phyloP scores from a whole-genome alignment of 2,797 vertebrate genomes.

The Anguilla marmorata region DNA sequence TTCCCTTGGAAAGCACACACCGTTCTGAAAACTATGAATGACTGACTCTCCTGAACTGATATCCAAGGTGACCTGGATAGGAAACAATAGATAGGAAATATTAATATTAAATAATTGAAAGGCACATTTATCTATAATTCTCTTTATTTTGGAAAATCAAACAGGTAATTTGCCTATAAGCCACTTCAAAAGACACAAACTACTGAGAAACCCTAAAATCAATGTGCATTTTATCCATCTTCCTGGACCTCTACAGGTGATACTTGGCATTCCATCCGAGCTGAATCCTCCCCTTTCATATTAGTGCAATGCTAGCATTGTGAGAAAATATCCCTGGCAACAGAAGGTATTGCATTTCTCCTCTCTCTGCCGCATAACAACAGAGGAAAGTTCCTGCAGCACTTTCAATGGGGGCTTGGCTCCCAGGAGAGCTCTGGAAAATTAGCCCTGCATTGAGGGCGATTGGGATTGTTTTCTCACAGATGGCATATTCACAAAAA shows the following conservation, averaged over 20 bases:
- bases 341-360: conserved; percentile 46
- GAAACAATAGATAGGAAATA: neutral
- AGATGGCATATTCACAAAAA: neutral
- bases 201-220: neutral
- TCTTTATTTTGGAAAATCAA: neutral
- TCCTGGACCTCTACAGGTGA: neutral
- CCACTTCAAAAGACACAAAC: neutral
- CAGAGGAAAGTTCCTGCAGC: conserved; percentile 35
- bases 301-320: conserved; percentile 51
- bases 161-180: neutral
- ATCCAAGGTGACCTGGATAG: neutral
- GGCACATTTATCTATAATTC: neutral
- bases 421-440: conserved; percentile 24
- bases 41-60: neutral
- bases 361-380: conserved; percentile 36
- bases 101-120: neutral
- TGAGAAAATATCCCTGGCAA: conserved; percentile 43
- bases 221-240: neutral
- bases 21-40: neutral
- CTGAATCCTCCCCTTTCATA: conserved; percentile 27
- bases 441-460: conserved; percentile 1
- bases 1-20: neutral
- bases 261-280: neutral
- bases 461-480: neutral
- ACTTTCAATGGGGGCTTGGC: conserved; percentile 23